These are phyloP conservation scores for Anoplopoma fimbria DNA, from an alignment of 2,113 vertebrate genomes.

Conservation along the genomic window DNA sequence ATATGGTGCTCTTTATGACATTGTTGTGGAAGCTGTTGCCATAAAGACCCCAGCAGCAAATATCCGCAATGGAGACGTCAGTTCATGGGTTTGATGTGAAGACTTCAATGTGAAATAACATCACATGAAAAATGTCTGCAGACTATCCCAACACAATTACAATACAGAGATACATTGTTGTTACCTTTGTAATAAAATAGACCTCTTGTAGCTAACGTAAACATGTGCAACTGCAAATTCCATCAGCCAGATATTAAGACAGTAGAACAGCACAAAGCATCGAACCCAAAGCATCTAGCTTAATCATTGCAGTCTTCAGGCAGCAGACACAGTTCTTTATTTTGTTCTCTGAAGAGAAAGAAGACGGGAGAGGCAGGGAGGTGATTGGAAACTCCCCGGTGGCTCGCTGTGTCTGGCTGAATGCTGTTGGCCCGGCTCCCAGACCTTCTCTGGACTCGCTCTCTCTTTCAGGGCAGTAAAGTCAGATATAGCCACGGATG, in stretches of 20 bases:
- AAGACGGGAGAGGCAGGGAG: slow-evolving; percentile 42
- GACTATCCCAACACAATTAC: no score
- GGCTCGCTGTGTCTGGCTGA: slow-evolving; percentile 68
- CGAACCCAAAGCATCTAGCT: slow-evolving; percentile 5
- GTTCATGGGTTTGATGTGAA: neutral
- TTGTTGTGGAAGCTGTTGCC: neutral
- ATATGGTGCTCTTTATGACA: neutral
- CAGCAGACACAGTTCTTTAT: slow-evolving; percentile 46
- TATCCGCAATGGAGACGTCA: neutral
- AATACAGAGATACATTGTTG: no score
- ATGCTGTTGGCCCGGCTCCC: slow-evolving; percentile 68
- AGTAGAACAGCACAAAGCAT: neutral
- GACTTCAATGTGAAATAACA: neutral
- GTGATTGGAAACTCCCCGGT: slow-evolving; percentile 76
- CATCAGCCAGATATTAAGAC: neutral
- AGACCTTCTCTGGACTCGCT: slow-evolving; percentile 56
- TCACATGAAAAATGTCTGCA: neutral
- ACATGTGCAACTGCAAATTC: neutral
- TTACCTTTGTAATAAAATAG: neutral
- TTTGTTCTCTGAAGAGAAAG: slow-evolving; percentile 17
- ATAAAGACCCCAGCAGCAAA: neutral
- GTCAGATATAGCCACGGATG: slow-evolving; percentile 35
- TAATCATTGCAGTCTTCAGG: slow-evolving; percentile 37
- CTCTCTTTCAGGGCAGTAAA: slow-evolving; percentile 31
- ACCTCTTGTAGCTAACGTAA: no score